Evolutionary conservation across 2,797 vertebrate species (phyloP).

Genomic region (Paratrypauchen microcephalus): DNA sequence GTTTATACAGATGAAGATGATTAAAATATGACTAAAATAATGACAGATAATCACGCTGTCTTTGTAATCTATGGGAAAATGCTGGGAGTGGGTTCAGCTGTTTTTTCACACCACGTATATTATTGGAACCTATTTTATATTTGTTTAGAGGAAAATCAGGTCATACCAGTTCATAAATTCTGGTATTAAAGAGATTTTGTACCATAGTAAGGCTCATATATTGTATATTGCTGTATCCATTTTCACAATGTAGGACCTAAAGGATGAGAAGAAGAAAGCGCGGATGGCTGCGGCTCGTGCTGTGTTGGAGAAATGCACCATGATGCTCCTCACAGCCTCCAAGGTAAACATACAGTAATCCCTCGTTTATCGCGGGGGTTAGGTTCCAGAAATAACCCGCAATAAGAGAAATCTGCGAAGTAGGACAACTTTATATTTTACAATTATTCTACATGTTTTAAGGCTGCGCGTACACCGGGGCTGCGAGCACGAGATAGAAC

Average conservation of each 20-base stretch:
- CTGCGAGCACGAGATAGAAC: too few species aligned
- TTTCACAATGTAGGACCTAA: conserved; percentile 84
- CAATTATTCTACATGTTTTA: too few species aligned
- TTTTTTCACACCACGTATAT: conserved; percentile 36
- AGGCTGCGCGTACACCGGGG: too few species aligned
- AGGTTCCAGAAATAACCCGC: too few species aligned
- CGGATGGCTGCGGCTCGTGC: conserved; percentile 95
- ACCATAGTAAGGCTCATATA: conserved; percentile 36
- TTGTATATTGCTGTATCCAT: conserved; percentile 17
- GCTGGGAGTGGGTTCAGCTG: conserved; percentile 61
- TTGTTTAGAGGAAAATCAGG: conserved; percentile 19
- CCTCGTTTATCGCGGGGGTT: too few species aligned
- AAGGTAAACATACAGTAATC: conserved; percentile 83
- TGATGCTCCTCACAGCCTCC: conserved; percentile 99
- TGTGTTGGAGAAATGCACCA: conserved; percentile 97
- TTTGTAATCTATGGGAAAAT: conserved; percentile 63
- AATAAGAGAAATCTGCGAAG: too few species aligned
- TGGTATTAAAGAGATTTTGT: conserved; percentile 39
- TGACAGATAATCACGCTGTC: conserved; percentile 72
- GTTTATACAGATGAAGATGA: too few species aligned
- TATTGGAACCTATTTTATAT: conserved; percentile 40
- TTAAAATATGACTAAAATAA: too few species aligned
- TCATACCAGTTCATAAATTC: conserved; percentile 15
- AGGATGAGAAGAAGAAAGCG: conserved; percentile 98
- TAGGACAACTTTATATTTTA: too few species aligned